Evolutionary conservation across 2,113 vertebrate species (phyloP), one percentile per base, ranked within the genome.

Genomic region (Rhea americana): DNA sequence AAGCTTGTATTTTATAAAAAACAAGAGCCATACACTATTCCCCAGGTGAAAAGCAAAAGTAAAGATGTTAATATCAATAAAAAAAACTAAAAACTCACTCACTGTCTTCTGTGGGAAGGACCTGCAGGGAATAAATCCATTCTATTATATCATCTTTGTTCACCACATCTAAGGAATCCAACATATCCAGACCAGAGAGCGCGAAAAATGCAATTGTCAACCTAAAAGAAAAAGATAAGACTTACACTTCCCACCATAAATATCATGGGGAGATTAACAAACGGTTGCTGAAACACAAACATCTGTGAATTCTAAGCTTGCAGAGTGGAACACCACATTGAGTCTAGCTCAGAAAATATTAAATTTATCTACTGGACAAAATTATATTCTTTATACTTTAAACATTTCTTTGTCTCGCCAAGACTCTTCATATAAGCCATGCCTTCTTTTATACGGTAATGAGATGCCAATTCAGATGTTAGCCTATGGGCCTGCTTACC

Each of bases 51-150:
- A 85, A 62, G 43, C 22, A 93, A 86, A 85, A 87, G 59, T 85
- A 95, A 85, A 92, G 67, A 83, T 66, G 51, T 94, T 82, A 93
- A 74, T 85, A 88, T 75, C 67, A 87, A 87, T 87, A 93, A 96
- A 96, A 96, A 96, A 97, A 93, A 95, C 85, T 96, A 97, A 98
- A 98, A 95, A 96, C 95, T 97, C 96, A 99, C 99, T 99, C 98
- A 99, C 99, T 97, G 94, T 99, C 98, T 96, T 99, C 99, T 95
- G 99, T 98, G 94, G 99, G 99, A 95, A 99, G 98, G 91, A 99
- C 99, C 93, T 99, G 99, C 28, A 99, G 97, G n/a, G 99, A 99
- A 97, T 99, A 99, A 97, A 99, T 99, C 99, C 99, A 99, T 96
- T 99, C 99, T 94, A 99, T 99, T 96, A 99, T 98, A 58, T 97